phyloP scores from a whole-genome alignment of 2,113 vertebrate genomes.

The Bos indicus region DNA sequence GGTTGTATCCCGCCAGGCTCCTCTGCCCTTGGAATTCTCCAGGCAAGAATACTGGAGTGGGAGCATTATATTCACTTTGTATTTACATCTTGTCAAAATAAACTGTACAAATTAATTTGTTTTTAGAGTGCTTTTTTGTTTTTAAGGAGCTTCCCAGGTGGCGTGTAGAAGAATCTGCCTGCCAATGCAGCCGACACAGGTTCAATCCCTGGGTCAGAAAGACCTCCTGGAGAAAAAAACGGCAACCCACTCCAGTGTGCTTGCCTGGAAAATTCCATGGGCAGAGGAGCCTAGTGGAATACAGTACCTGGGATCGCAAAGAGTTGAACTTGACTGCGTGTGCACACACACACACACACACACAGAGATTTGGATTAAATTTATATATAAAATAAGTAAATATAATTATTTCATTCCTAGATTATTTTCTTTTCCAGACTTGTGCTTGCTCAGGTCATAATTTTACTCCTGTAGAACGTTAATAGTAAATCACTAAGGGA shows the following conservation, averaged over 20 bases:
- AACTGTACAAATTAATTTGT: constrained; percentile 78
- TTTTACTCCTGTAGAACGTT: constrained; percentile 31
- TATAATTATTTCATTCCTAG: constrained; percentile 40
- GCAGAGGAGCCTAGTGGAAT: neutral
- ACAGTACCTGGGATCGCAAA: neutral
- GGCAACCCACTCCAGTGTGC: neutral
- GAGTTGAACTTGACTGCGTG: rapidly evolving
- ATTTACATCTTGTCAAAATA: constrained; percentile 77
- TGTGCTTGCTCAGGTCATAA: constrained; percentile 63
- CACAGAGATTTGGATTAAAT: neutral
- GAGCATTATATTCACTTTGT: neutral
- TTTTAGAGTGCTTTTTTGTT: constrained; percentile 73
- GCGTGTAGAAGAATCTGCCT: neutral
- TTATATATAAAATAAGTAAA: neutral
- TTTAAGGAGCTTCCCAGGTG: neutral
- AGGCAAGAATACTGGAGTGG: neutral
- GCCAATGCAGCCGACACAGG: neutral
- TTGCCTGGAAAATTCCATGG: neutral
- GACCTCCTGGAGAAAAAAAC: neutral
- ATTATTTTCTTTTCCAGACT: constrained; percentile 51
- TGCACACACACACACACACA: neutral
- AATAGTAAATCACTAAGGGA: constrained; percentile 37
- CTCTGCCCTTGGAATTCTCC: neutral
- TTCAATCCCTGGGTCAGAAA: neutral
- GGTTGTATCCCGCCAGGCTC: neutral